Evolutionary conservation across 2,888 invertebrate species (phyloP).

Genomic region (Papilio gigon): DNA sequence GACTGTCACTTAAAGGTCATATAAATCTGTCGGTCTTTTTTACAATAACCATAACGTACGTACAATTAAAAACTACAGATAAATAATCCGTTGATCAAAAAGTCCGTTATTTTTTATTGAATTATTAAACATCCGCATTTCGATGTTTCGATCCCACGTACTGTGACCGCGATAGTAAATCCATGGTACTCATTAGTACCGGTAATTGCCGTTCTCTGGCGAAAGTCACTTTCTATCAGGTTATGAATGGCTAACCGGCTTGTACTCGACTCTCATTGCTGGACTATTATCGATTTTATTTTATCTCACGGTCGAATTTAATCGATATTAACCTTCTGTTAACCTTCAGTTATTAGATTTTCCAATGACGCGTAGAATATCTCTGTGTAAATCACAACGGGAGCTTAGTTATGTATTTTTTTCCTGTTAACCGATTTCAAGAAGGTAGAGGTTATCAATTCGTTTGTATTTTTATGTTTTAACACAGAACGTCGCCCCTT

Average conservation of each 20-base stretch:
- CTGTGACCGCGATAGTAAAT: not conserved
- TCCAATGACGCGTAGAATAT: no score
- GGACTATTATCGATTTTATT: slow-evolving; percentile 22
- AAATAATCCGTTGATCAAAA: not conserved
- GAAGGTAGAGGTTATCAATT: no score
- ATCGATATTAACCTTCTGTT: not conserved
- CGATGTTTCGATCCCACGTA: slow-evolving; percentile 16
- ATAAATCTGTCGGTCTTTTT: no score
- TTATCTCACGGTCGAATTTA: slow-evolving; percentile 19
- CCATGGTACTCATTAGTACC: slow-evolving; percentile 18
- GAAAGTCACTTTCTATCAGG: slow-evolving; percentile 39
- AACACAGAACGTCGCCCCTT: no score
- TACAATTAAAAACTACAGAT: not conserved
- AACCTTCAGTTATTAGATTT: not conserved
- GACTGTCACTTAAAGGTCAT: no score
- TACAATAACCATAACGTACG: not conserved
- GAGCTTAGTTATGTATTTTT: no score
- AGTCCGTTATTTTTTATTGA: not conserved
- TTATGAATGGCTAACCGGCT: slow-evolving; percentile 24
- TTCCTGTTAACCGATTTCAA: no score
- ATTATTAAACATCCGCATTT: not conserved
- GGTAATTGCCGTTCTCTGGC: slow-evolving; percentile 27
- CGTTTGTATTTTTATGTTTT: no score
- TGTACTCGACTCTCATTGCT: slow-evolving; percentile 22
- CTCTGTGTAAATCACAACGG: no score